Conservation (phyloP, 2,888 invertebrate genomes). For the Hyposoter dolosus region DNA sequence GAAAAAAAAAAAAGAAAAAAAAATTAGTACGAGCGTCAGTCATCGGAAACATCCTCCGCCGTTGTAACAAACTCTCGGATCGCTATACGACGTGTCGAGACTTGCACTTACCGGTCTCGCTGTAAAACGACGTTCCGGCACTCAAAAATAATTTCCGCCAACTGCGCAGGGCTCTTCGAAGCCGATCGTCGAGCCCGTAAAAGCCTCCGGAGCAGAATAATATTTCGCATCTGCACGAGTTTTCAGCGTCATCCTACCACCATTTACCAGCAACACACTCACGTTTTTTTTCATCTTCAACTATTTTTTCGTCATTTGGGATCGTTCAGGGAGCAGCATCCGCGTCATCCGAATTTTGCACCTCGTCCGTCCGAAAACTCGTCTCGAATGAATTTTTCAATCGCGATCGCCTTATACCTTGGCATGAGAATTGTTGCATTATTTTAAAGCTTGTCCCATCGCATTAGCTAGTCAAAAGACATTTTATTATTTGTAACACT, state of each 20-base stretch:
- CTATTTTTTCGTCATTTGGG: no score
- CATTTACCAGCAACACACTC: slow-evolving; percentile 3
- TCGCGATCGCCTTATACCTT: no score
- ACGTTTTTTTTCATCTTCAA: no score
- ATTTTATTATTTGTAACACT: no score
- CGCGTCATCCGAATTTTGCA: no score
- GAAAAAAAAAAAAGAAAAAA: slow-evolving; percentile 20
- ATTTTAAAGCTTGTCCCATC: no score
- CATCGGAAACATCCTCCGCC: slow-evolving; percentile 55
- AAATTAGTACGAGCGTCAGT: slow-evolving; percentile 45
- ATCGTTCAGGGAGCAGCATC: no score
- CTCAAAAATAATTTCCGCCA: slow-evolving; percentile 56
- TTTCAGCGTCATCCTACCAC: slow-evolving; percentile 35
- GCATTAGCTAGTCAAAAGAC: no score
- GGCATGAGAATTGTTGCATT: slow-evolving; percentile 24
- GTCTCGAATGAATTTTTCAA: no score
- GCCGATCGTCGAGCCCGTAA: slow-evolving; percentile 16
- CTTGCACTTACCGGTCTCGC: slow-evolving; percentile 74
- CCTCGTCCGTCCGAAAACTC: no score
- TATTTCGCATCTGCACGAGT: slow-evolving; percentile 16
- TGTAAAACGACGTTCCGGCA: slow-evolving; percentile 62
- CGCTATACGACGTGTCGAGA: slow-evolving; percentile 74
- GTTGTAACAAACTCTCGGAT: slow-evolving; percentile 38
- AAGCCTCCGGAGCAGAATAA: slow-evolving; percentile 21
- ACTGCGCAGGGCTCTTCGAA: background rate